Base-by-base conservation (phyloP, 2,113 vertebrate genomes). In the Callospermophilus lateralis region DNA sequence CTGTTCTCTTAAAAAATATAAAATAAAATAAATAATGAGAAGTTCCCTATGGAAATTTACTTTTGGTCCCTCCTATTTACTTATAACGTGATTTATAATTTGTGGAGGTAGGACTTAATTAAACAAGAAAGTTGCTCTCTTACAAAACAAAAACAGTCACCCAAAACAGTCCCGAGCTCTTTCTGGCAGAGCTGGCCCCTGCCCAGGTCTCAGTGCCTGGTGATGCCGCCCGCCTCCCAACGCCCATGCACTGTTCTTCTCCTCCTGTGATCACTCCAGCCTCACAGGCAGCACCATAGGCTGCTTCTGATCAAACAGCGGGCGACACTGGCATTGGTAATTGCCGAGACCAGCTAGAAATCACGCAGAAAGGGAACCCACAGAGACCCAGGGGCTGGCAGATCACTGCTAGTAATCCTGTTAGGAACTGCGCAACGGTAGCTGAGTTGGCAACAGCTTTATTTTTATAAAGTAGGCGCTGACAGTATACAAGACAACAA, bases 301-400 rank as follows among this genome's bases (percentile, higher is more conserved):
- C 98, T 99, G 94, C 97, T 97, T 97, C 98, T 99, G 98, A 98
- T 99, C 99, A 98, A 98, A 98, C 98, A 98, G 98, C 98, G 96
- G 98, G 98, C 98, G 97, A 98, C 98, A 98, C 97, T 94, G 98
- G 98, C 98, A 96, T 94, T 86, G 95, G 98, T 99, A 99, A 99
- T 99, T 99, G 99, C 98, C 97, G 98, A 98, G 98, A 98, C 98
- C 98, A 83, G 98, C 98, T 98, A 97, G 98, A 98, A 98, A 99
- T 99, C 99, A 99, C 99, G 99, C 98, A 98, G 98, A 97, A 97
- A 98, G 98, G 98, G 97, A 98, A 98, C 99, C 99, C 90, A 98
- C 98, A 96, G 99, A 99, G 99, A 98, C 98, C 89, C 98, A 98
- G 98, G 98, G 97, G 98, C 94, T 98, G 98, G 98, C 98, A 99